phyloP scores from a whole-genome alignment of 2,888 invertebrate species.

The Drosophila mimica region DNA sequence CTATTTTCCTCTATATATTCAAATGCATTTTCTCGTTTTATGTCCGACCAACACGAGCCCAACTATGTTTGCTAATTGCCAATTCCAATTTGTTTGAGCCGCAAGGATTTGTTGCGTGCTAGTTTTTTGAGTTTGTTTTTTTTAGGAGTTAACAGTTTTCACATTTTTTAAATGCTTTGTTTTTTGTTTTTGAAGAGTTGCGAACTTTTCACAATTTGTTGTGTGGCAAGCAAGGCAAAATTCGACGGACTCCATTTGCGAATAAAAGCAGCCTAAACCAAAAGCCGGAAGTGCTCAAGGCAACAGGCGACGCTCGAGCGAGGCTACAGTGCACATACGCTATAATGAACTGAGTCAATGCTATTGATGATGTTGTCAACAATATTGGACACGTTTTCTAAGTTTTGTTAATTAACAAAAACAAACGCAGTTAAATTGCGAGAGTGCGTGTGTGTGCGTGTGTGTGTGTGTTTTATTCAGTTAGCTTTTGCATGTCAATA shows the following conservation, averaged over 20 bases:
- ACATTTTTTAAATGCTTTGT: too few relatives aligned
- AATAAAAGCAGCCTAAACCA: background rate
- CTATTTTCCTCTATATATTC: background rate
- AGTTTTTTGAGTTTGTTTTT: background rate
- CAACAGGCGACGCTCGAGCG: constrained; percentile 37
- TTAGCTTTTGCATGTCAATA: constrained; percentile 41
- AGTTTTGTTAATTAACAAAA: background rate
- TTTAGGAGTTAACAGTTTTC: too few relatives aligned
- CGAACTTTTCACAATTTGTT: background rate
- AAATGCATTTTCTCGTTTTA: background rate
- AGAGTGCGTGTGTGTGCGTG: background rate
- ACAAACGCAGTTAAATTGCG: too few relatives aligned
- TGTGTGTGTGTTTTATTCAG: constrained; percentile 1
- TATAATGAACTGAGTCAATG: background rate
- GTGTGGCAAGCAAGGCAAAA: constrained; percentile 36
- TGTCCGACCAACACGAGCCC: background rate
- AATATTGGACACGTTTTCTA: background rate
- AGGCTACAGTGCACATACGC: constrained; percentile 15
- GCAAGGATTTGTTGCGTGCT: constrained; percentile 11
- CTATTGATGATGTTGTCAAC: background rate
- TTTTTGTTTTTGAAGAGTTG: background rate
- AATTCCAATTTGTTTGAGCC: background rate
- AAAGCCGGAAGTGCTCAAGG: constrained; percentile 37
- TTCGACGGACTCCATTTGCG: constrained; percentile 12
- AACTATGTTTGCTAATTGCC: background rate